These are phyloP conservation scores for Mirounga angustirostris DNA, from an alignment of 2,113 vertebrate species.

Conservation along the genomic window DNA sequence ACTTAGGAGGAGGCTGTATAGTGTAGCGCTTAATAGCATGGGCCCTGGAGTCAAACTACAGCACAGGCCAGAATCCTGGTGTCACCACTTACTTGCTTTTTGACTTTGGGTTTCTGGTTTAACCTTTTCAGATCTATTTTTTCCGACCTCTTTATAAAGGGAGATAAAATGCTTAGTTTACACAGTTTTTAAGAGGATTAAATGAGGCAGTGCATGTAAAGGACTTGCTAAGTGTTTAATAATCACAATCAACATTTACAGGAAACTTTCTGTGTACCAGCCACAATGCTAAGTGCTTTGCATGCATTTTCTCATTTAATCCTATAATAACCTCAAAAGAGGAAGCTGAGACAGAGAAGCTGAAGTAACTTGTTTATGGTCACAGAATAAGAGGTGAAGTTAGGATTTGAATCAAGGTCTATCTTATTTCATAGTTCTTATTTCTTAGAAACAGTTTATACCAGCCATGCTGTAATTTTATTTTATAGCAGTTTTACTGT, in stretches of 20 bases:
- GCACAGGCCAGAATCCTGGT: not conserved
- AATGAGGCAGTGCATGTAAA: not conserved
- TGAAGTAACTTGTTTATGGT: conserved; percentile 31
- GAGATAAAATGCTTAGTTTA: not conserved
- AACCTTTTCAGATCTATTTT: conserved; percentile 5
- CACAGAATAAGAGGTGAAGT: not conserved
- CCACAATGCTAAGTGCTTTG: conserved; percentile 26
- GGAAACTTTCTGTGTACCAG: not conserved
- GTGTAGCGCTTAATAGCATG: not conserved
- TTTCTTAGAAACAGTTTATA: conserved; percentile 43
- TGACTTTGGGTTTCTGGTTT: not conserved
- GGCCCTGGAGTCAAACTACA: not conserved
- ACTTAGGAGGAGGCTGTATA: not conserved
- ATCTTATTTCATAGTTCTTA: conserved; percentile 26
- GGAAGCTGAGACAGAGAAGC: not conserved
- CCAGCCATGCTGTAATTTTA: not conserved
- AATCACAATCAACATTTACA: not conserved
- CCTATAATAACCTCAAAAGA: conserved; percentile 41
- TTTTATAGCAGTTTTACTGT: conserved; percentile 50
- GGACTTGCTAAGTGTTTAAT: conserved; percentile 22
- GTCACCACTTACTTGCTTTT: not conserved
- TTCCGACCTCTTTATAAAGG: conserved; percentile 7
- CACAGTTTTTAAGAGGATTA: not conserved
- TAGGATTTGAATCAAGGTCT: not conserved
- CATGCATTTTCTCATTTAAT: conserved; percentile 49